phyloP scores from a whole-genome alignment of 2,797 vertebrate species.

The Helicolenus hilgendorfi region DNA sequence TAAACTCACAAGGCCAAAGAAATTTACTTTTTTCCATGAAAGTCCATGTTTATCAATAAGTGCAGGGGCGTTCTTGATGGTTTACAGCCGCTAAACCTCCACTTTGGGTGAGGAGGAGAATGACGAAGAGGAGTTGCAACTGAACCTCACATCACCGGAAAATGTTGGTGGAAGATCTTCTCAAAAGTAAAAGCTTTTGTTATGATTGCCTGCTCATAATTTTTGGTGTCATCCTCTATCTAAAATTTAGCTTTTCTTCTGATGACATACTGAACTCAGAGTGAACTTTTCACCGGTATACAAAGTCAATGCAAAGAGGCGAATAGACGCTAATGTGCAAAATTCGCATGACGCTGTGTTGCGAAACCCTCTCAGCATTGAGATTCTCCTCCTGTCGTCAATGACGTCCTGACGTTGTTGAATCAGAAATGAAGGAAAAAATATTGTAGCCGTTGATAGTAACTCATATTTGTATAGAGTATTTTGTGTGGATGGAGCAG shows the following conservation, averaged over 20 bases:
- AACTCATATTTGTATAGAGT: too few relatives aligned
- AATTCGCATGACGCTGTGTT: background rate
- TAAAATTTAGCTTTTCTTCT: background rate
- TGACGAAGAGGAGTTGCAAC: conserved; percentile 12
- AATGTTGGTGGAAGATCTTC: background rate
- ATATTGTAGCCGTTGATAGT: too few relatives aligned
- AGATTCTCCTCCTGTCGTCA: too few relatives aligned
- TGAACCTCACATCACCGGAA: background rate
- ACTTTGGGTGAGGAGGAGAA: conserved; percentile 13
- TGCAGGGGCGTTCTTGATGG: conserved; percentile 13
- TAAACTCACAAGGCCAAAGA: conserved; percentile 6
- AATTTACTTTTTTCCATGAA: background rate
- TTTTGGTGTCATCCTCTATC: background rate
- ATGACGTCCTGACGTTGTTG: too few relatives aligned
- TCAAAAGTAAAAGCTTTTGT: background rate
- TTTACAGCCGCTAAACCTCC: conserved; percentile 13
- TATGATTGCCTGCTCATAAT: background rate
- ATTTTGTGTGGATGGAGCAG: too few relatives aligned
- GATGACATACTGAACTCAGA: too few relatives aligned
- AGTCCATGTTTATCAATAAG: conserved; percentile 41
- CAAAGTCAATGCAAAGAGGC: background rate
- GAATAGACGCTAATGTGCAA: background rate
- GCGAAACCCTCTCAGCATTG: too few relatives aligned
- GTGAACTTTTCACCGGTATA: background rate
- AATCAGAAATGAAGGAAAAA: too few relatives aligned